Base-by-base conservation (phyloP, 2,888 invertebrate species). In the Cordilura impudica region DNA sequence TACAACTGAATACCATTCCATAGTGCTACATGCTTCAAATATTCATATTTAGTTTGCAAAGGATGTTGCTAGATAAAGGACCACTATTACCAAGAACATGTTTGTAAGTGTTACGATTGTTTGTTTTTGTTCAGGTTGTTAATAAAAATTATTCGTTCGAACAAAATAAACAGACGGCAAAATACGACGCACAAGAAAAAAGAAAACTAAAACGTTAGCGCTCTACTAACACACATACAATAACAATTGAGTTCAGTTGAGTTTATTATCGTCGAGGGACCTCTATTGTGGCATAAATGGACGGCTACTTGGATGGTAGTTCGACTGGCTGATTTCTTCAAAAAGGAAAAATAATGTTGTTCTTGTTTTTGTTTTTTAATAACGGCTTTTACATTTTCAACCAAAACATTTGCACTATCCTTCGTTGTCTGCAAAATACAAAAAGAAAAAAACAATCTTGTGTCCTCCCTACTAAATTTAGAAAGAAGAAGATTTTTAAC, bases 201-300 rank as follows among this genome's bases (percentile, higher is more conserved):
- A 12, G n/a, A 43, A 49, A 51, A 23, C 19, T 18, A 35, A n/a
- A n/a, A 51, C 60, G 12, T 43, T 35, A 63, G 61, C 18, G 16
- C 23, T 18, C 19, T 29, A 47, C 29, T 26, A 67, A 67, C 58
- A 69, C 58, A 70, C 31, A 53, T 31, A 60, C 61, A 45, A n/a
- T 69, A 39, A 61, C 61, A 71, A 71, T 43, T 58, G 16, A 29
- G n/a, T 54, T 47, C 51, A 47, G 29, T 18, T 56, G 26, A 63
- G 54, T 72, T 72, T 72, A 72, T 63, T 72, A 72, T 72, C 47
- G 49, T 63, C 47, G 21, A 31, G 63, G 56, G 72, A 56, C 47
- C 18, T 49, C 26, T 39, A 51, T 60, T 69, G 49, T 51, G 26
- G 23, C 47, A 39, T 12, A 14, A 18, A 43, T 26, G 18, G 19